phyloP scores from a whole-genome alignment of 1,140 invertebrate genomes.

The Micrasema longulum region DNA sequence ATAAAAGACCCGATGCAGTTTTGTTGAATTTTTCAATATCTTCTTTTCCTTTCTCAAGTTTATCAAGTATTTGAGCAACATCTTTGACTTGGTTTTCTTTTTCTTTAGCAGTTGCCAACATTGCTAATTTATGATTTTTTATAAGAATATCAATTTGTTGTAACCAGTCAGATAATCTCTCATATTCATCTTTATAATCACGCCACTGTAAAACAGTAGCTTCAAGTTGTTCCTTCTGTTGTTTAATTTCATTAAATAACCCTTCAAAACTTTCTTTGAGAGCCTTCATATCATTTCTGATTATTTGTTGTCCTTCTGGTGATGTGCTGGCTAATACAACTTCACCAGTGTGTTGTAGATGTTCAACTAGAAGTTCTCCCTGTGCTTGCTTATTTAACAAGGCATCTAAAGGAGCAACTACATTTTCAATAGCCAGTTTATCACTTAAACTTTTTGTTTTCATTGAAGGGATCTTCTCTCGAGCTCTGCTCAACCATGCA shows the following conservation, averaged over 20 bases:
- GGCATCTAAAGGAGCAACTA: conserved; percentile 86
- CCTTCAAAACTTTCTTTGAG: conserved; percentile 86
- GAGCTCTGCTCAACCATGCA: conserved; percentile 84
- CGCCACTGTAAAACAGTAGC: conserved; percentile 85
- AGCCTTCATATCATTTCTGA: conserved; percentile 86
- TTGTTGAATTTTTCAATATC: conserved; percentile 89
- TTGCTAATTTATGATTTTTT: conserved; percentile 88
- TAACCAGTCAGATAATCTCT: conserved; percentile 91
- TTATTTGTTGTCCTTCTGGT: conserved; percentile 80
- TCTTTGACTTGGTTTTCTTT: conserved; percentile 88
- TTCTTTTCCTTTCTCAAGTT: conserved; percentile 82
- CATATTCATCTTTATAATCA: conserved; percentile 93
- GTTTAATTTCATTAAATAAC: conserved; percentile 86
- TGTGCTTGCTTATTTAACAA: conserved; percentile 91
- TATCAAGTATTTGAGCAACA: conserved; percentile 81
- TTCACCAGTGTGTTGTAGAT: conserved; percentile 86
- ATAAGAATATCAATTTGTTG: conserved; percentile 93
- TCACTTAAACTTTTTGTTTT: conserved; percentile 88
- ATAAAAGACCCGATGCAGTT: conserved; percentile 78
- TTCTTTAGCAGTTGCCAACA: conserved; percentile 84
- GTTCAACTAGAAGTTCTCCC: conserved; percentile 88
- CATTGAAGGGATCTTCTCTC: conserved; percentile 89
- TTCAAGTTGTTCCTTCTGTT: conserved; percentile 87
- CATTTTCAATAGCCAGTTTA: conserved; percentile 88
- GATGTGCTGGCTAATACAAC: conserved; percentile 88